phyloP scores from a whole-genome alignment of 2,113 vertebrate genomes.

The Cebus imitator region DNA sequence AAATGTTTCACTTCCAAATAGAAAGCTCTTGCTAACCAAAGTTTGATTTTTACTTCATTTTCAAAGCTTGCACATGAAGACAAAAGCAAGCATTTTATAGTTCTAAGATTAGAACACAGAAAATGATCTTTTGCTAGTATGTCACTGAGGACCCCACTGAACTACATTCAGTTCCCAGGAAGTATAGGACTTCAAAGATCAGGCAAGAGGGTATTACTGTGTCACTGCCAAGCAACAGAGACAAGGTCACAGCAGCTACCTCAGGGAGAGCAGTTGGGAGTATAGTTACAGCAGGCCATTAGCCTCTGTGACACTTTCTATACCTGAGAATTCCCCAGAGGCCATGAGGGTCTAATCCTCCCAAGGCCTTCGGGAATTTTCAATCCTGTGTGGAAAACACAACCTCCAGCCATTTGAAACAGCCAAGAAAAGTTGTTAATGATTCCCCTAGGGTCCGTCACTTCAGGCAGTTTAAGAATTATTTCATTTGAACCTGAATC shows the following conservation, averaged over 20 bases:
- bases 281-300: neutral
- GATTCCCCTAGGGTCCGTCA: neutral
- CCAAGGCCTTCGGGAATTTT: neutral
- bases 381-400: neutral
- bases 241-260: neutral
- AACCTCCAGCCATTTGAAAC: neutral
- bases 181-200: neutral
- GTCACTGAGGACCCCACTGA: neutral
- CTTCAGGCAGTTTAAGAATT: conserved; percentile 34
- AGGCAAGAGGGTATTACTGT: too few relatives aligned
- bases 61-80: neutral
- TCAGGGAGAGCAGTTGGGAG: neutral
- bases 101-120: neutral
- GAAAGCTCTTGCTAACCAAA: neutral
- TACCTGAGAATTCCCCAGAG: neutral
- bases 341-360: neutral
- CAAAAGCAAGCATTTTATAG: neutral
- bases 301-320: neutral
- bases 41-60: neutral
- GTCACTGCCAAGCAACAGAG: neutral
- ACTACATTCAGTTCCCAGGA: neutral
- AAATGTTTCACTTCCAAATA: neutral
- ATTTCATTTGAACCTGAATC: conserved; percentile 59
- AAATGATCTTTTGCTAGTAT: neutral
- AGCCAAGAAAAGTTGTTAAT: conserved; percentile 8